A percentile compares a stretch with the other conserved stretches of the same genome.
These are phyloP conservation scores for Lanius ludovicianus DNA, from an alignment of 2,113 vertebrate genomes.

Conservation along the genomic window DNA sequence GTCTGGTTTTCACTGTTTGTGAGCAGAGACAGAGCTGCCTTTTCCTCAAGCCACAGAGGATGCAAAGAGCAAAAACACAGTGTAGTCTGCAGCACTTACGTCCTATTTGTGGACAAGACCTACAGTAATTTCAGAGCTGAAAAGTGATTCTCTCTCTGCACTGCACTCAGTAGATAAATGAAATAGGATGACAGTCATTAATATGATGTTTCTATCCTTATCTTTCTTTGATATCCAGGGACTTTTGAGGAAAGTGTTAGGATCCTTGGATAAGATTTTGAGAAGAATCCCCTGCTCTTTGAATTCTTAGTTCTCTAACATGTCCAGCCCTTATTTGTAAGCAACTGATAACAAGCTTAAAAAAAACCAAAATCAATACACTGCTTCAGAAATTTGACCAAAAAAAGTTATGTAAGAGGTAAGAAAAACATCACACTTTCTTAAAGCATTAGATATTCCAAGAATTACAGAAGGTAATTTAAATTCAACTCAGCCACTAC, in stretches of 20 bases:
- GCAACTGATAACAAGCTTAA: not conserved
- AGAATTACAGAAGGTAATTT: conserved; percentile 69
- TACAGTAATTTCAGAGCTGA: not conserved
- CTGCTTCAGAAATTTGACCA: conserved; percentile 27
- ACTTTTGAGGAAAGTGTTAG: not conserved
- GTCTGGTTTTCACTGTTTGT: not conserved
- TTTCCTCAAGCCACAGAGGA: not conserved
- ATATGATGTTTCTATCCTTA: not conserved
- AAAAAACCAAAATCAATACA: not conserved
- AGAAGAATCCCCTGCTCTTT: not conserved
- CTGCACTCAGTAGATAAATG: not conserved
- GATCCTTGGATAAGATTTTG: not conserved
- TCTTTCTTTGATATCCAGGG: not conserved
- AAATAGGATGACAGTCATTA: not conserved
- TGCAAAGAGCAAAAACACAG: not conserved
- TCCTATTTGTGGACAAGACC: not conserved
- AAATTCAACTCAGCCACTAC: conserved; percentile 68
- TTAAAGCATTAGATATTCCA: conserved; percentile 59
- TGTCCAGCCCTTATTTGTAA: not conserved
- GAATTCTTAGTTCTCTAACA: not conserved
- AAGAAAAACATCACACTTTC: conserved; percentile 63
- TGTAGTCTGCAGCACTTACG: not conserved
- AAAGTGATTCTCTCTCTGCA: not conserved
- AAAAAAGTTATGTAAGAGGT: conserved; percentile 67
- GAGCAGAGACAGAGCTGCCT: not conserved